Conservation (phyloP, 2,797 vertebrate genomes). For the Coranthus polyacanthus region DNA sequence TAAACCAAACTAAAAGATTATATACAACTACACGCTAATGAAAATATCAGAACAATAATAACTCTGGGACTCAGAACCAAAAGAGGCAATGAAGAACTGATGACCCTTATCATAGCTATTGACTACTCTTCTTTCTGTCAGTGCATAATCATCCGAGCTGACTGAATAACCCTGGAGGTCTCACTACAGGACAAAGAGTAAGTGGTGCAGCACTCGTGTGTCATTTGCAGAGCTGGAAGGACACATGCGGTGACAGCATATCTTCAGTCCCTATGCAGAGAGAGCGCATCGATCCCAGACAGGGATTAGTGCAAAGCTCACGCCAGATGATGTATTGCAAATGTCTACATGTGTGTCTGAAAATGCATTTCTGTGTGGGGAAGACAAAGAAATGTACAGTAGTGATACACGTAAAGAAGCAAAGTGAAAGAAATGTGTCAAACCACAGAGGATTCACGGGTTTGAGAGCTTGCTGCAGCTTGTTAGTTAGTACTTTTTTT, state of each 20-base stretch:
- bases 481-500: conserved; percentile 61
- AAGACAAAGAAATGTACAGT: conserved; percentile 48
- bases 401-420: conserved; percentile 23
- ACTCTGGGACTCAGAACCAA: conserved; percentile 16
- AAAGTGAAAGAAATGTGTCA: conserved; percentile 38
- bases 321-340: conserved; percentile 70
- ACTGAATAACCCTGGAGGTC: conserved; percentile 54
- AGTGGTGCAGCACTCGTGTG: conserved; percentile 54
- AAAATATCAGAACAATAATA: not conserved
- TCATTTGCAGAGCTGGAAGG: conserved; percentile 66
- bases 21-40: too few relatives aligned
- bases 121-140: conserved; percentile 64
- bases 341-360: conserved; percentile 32
- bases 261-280: conserved; percentile 64
- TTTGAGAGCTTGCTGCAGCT: conserved; percentile 53
- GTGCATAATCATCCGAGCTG: conserved; percentile 66
- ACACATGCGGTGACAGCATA: conserved; percentile 74
- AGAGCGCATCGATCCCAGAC: conserved; percentile 69
- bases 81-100: conserved; percentile 47
- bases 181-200: conserved; percentile 63
- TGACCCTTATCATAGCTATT: conserved; percentile 67
- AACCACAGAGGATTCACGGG: conserved; percentile 35
- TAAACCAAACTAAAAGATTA: too few relatives aligned
- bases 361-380: conserved; percentile 23
- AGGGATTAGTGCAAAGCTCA: conserved; percentile 73